Base-by-base conservation (phyloP, 2,888 invertebrate genomes). In the Candidula unifasciata region DNA sequence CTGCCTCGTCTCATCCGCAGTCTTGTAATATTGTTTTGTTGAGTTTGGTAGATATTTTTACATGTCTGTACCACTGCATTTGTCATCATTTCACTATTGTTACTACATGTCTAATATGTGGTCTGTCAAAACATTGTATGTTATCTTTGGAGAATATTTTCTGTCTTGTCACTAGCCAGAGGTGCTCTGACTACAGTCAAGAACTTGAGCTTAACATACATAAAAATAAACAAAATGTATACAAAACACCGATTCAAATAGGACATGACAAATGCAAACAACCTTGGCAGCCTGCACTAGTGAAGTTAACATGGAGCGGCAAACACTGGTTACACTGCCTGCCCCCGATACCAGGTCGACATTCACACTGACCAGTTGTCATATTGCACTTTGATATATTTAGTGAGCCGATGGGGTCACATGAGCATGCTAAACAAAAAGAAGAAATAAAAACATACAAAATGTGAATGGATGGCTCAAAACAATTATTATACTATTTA, bases 381-480 rank as follows among this genome's bases (percentile, higher is more conserved):
- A 44, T 64, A 76, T 91, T 87, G 89, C 94, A 94, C 3, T 87
- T 85, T 6, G 84, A 81, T 16, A 74, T 64, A 24, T 88, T 85
- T 16, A 87, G 83, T 37, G 87, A 88, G 6, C 91, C 91, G 97
- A 77, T 95, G 95, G 93, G 97, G 98, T 3, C 96, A 95, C 89
- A 94, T 94, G 92, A 98, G 85, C 91, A 91, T 0, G 83, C 91
- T 85, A 6, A 18, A 76, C 18, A 60, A 2, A 33, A 57, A 37
- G 16, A 37, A 54, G n/a, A 21, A 77, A 16, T 27, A 33, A 57
- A 60, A 2, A 24, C 24, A 60, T 60, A 24, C 21, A 60, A 60
- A 60, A 44, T 44, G 13, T 44, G 44, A 44, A 44, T 44, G 6
- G 44, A 44, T 44, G 44, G 44, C 44, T 44, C 13, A 1, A 6